These are phyloP conservation scores for Fulmarus glacialis DNA, from an alignment of 2,113 vertebrate species.

Conservation along the genomic window DNA sequence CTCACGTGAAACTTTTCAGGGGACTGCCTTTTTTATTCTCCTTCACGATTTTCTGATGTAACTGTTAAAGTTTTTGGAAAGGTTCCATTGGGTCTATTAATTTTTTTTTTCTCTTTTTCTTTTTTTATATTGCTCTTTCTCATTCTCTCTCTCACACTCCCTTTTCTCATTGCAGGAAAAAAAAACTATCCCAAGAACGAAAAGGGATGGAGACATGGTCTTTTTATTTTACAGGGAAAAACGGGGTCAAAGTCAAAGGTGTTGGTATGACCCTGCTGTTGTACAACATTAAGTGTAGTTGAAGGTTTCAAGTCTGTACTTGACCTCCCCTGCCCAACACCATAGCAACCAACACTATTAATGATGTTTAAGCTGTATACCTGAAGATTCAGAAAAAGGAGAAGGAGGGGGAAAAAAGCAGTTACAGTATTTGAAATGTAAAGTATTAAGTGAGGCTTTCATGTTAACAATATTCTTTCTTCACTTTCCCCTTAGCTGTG, in stretches of 20 bases:
- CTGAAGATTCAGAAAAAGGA: slow-evolving; percentile 26
- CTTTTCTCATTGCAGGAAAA: neutral
- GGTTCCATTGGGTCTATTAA: neutral
- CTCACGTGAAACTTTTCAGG: slow-evolving; percentile 20
- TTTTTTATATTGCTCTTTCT: neutral
- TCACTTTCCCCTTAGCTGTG: slow-evolving; percentile 13
- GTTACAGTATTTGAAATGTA: slow-evolving; percentile 59
- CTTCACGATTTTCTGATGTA: slow-evolving; percentile 5
- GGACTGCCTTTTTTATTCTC: neutral
- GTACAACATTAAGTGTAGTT: slow-evolving; percentile 38
- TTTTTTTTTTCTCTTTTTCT: neutral
- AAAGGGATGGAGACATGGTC: neutral
- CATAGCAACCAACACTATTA: slow-evolving; percentile 59
- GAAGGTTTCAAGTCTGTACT: slow-evolving; percentile 16
- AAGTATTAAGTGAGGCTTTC: slow-evolving; percentile 59
- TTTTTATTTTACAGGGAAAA: slow-evolving; percentile 22
- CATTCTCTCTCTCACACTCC: neutral
- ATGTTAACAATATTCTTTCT: slow-evolving; percentile 54
- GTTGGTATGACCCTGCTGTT: slow-evolving; percentile 10
- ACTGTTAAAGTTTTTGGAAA: neutral
- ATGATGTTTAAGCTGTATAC: slow-evolving; percentile 22
- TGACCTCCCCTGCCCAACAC: neutral
- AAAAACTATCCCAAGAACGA: neutral
- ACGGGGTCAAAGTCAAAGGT: slow-evolving; percentile 42
- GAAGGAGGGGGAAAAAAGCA: neutral